Percentiles rank a stretch among this genome's conserved stretches.
phyloP scores from a whole-genome alignment of 64 coral and sea anemone species.

The Pachyseris speciosa region DNA sequence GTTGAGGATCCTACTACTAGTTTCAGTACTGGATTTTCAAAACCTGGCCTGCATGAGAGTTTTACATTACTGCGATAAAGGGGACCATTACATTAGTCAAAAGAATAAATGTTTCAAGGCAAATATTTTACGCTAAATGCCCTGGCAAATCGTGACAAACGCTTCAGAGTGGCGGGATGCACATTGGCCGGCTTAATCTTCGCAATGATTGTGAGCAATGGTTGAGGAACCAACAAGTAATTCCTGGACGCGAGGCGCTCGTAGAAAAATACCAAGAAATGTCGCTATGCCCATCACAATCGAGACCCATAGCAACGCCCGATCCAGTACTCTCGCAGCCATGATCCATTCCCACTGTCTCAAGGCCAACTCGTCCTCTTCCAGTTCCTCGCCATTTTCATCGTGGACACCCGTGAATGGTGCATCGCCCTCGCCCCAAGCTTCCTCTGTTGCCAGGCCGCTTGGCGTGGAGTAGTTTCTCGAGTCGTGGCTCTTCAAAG shows the following conservation, averaged over 20 bases:
- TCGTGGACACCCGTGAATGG: constrained; percentile 37
- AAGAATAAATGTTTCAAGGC: too few relatives aligned
- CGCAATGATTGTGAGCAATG: not conserved
- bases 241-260: constrained; percentile 62
- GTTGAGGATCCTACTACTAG: too few relatives aligned
- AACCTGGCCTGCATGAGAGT: too few relatives aligned
- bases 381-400: constrained; percentile 72
- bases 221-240: not conserved
- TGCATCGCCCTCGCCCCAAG: not conserved
- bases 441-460: not conserved
- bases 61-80: too few relatives aligned
- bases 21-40: too few relatives aligned
- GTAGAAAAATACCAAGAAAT: constrained; percentile 65
- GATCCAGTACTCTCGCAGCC: constrained; percentile 76
- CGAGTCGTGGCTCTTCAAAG: not conserved
- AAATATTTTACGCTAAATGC: too few relatives aligned
- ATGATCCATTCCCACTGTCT: constrained; percentile 79
- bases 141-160: too few relatives aligned
- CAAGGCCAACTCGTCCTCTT: constrained; percentile 63
- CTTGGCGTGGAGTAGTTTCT: constrained; percentile 11
- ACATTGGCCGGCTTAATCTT: not conserved
- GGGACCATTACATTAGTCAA: too few relatives aligned
- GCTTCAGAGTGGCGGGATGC: too few relatives aligned
- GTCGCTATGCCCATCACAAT: constrained; percentile 61
- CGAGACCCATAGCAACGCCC: constrained; percentile 72